Evolutionary conservation across 2,797 vertebrate species (phyloP).

Genomic region (Acanthurus leucopareius): DNA sequence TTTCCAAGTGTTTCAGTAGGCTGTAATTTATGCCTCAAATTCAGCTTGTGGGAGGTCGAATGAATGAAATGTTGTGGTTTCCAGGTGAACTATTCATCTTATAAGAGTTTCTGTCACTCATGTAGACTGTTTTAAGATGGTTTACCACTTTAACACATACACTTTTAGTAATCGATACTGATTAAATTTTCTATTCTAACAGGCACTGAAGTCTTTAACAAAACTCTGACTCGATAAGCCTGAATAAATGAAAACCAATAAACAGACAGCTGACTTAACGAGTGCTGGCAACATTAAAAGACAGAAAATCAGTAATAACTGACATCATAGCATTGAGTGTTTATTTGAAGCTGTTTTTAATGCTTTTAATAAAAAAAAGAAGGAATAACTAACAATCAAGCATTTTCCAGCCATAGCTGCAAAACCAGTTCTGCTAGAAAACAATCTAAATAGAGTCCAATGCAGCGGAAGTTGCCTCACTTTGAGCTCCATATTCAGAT

Average conservation of each 20-base stretch:
- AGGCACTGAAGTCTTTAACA: background rate
- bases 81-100: background rate
- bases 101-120: no score
- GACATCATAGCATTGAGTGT: background rate
- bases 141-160: background rate
- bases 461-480: background rate
- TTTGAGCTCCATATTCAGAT: background rate
- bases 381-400: background rate
- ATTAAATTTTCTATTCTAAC: background rate
- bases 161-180: background rate
- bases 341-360: background rate
- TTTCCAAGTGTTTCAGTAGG: background rate
- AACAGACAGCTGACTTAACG: background rate
- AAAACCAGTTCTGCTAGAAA: constrained; percentile 65
- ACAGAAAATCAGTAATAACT: background rate
- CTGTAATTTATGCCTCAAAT: background rate
- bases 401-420: constrained; percentile 11
- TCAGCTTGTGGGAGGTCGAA: background rate
- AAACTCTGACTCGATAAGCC: background rate
- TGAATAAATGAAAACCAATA: background rate
- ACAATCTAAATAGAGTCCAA: constrained; percentile 47
- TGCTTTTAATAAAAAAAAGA: constrained; percentile 4
- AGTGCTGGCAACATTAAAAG: background rate
- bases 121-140: no score
- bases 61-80: constrained; percentile 7